These are phyloP conservation scores for Climacteris rufus DNA, from an alignment of 2,113 vertebrate genomes.

Conservation along the genomic window DNA sequence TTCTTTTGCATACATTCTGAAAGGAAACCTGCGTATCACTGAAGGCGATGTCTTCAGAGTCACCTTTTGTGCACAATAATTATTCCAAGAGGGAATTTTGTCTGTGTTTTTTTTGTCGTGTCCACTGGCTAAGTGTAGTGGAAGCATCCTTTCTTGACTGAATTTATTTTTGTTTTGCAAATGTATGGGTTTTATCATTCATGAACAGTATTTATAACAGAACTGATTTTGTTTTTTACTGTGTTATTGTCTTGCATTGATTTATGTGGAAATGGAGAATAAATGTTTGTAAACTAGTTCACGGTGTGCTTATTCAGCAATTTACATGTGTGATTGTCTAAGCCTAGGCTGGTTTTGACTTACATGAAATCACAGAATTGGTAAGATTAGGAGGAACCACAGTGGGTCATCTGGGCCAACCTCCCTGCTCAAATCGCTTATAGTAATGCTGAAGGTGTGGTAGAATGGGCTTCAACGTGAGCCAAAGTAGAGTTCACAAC, in stretches of 20 bases:
- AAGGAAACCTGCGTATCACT: background rate
- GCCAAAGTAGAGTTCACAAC: background rate
- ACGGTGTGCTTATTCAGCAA: background rate
- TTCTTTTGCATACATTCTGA: background rate
- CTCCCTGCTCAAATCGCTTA: background rate
- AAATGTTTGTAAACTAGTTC: background rate
- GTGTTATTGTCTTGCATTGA: background rate
- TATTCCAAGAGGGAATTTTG: rapidly evolving
- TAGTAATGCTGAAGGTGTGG: background rate
- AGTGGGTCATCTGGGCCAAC: background rate
- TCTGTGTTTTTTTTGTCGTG: background rate
- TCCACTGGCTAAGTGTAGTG: background rate
- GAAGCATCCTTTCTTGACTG: background rate
- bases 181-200: background rate
- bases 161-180: background rate
- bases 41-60: background rate
- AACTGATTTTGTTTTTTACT: background rate
- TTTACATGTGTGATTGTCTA: background rate
- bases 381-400: background rate
- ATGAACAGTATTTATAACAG: background rate
- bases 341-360: background rate
- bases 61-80: background rate
- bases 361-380: background rate
- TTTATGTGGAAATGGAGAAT: background rate
- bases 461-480: background rate